Base-by-base conservation (phyloP, 1,140 invertebrate species). In the Drosophila baimaii region DNA sequence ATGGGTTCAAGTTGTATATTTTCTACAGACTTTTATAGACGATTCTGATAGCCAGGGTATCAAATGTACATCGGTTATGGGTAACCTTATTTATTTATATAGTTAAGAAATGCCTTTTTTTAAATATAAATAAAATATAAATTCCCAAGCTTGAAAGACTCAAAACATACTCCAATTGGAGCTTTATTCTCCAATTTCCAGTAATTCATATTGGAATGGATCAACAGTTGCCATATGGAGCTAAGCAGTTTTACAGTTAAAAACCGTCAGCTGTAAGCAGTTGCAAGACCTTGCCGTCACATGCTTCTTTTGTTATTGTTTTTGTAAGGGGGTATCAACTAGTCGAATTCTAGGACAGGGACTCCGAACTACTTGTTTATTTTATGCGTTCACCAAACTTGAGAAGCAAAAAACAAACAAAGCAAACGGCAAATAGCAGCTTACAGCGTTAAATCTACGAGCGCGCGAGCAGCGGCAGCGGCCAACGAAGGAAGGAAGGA, bases 341-440 rank as follows among this genome's bases (percentile, higher is more conserved):
- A 73, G 69, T 73, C 70, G 56, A 31, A 19, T 51, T 49, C 35
- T 37, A 37, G 51, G 63, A 25, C 65, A 41, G 37, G 54, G 35
- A 21, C 35, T 54, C 33, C 13, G 41, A 29, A 71, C 52, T 75
- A 57, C 65, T 79, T 77, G 51, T 69, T 57, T 77, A 80, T 70
- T 80, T 84, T 74, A 85, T 81, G 81, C 78, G 81, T 88, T 85
- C 83, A 78, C 72, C 71, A 84, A 77, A 84, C 81, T 85, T 85
- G 73, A 74, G 68, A 59, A 76, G 72, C 47, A 73, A 76, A 52
- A 43, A 66, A 49, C 61, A 58, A 73, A 63, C 23, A 46, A 63
- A 55, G 35, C 29, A 76, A 75, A 39, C 17, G 37, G 57, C 55
- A 61, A 66, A 57, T 56, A 62, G 29, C 25, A 64, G 62, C 49